Evolutionary conservation across 64 coral and sea anemone species (phyloP).

Genomic region (Actinia tenebrosa): DNA sequence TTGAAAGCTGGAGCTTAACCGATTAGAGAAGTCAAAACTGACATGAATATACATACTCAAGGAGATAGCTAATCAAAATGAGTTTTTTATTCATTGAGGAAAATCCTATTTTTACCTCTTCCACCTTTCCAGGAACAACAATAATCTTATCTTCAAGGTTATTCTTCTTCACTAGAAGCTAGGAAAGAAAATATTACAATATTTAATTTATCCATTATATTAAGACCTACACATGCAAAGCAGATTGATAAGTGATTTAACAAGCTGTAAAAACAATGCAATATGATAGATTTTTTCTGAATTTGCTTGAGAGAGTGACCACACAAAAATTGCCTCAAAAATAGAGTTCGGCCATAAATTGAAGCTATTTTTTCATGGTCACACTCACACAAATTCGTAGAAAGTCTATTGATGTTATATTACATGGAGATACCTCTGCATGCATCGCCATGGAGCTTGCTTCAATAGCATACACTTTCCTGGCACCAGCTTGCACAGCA

Average conservation of each 20-base stretch:
- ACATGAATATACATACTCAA: too few species aligned
- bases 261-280: too few species aligned
- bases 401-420: neutral
- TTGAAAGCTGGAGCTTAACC: too few species aligned
- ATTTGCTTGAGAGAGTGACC: neutral
- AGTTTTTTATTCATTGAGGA: too few species aligned
- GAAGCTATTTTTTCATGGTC: neutral
- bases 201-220: neutral
- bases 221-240: neutral
- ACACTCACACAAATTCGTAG: too few species aligned
- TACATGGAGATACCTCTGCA: conserved; percentile 62
- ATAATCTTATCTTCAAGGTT: conserved; percentile 76
- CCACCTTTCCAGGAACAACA: conserved; percentile 92
- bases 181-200: conserved; percentile 13
- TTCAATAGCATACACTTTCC: conserved; percentile 94
- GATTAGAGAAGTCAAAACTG: too few species aligned
- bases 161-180: conserved; percentile 82
- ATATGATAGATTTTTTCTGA: neutral
- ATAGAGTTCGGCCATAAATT: neutral
- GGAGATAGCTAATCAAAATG: too few species aligned
- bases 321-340: too few species aligned
- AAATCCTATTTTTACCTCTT: conserved; percentile 60
- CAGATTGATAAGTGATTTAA: too few species aligned
- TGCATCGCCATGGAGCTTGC: conserved; percentile 92
- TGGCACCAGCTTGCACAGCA: conserved; percentile 92